A percentile compares a stretch with the other conserved stretches of the same genome.
Evolutionary conservation across 2,888 invertebrate species (phyloP).

Genomic region (Sarcophaga variegata): DNA sequence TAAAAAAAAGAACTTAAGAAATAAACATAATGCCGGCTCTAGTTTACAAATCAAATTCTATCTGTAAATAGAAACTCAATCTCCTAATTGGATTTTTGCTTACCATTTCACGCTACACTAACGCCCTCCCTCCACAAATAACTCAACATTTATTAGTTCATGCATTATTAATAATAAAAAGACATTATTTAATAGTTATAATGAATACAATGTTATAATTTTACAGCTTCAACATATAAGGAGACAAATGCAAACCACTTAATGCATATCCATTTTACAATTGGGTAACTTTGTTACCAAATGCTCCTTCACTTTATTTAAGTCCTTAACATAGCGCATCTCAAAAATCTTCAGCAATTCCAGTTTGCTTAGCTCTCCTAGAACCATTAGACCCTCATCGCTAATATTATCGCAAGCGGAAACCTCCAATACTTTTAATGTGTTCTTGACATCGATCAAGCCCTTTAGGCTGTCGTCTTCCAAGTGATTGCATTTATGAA

Average conservation of each 20-base stretch:
- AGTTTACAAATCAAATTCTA: too few relatives aligned
- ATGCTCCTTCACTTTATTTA: conserved; percentile 83
- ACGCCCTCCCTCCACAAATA: too few relatives aligned
- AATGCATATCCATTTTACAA: conserved; percentile 84
- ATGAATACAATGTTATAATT: too few relatives aligned
- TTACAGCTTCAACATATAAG: too few relatives aligned
- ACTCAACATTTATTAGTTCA: too few relatives aligned
- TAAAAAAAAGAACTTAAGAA: too few relatives aligned
- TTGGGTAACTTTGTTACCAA: conserved; percentile 85
- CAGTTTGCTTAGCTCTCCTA: conserved; percentile 84
- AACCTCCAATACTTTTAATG: conserved; percentile 87
- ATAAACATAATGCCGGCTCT: too few relatives aligned
- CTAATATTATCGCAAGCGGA: conserved; percentile 89
- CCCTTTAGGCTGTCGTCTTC: conserved; percentile 87
- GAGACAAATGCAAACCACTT: not conserved
- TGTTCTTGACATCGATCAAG: conserved; percentile 84
- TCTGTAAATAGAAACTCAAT: too few relatives aligned
- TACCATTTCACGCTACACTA: too few relatives aligned
- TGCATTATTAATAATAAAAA: too few relatives aligned
- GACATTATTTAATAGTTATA: too few relatives aligned
- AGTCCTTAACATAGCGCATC: conserved; percentile 86
- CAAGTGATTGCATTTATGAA: conserved; percentile 89
- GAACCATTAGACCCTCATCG: conserved; percentile 86
- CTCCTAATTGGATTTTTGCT: too few relatives aligned
- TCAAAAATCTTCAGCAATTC: conserved; percentile 85